Base-by-base conservation (phyloP, 1,140 invertebrate species). In the Orussus abietinus region DNA sequence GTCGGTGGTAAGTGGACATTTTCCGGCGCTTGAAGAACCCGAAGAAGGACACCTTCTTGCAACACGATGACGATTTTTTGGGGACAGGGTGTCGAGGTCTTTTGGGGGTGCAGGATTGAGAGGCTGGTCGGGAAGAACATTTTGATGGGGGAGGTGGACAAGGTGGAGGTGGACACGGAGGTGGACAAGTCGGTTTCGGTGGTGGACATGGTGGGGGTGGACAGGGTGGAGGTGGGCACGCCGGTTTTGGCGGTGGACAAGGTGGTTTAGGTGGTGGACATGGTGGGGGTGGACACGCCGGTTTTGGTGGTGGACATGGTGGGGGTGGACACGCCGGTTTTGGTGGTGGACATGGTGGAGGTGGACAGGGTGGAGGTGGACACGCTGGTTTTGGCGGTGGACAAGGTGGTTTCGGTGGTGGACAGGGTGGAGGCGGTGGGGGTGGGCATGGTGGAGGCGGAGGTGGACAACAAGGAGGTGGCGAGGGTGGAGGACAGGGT, bases 1-100 rank as follows among this genome's bases (percentile, higher is more conserved):
- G 19, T 12, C n/a, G 4, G n/a, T 29, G 20, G 21, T 28, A 42
- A 5, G 38, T 47, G 3, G 45, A 47, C 45, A 47, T 47, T 37
- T 47, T 42, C 2, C 45, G 33, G 19, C 42, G 37, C 6, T 34
- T 38, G 18, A 17, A 32, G 4, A 14, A 17, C 2, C 3, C 4
- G 12, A 10, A 1, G 15, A 9, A 7, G 36, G 6, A 19, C 2
- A 6, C 22, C 36, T 35, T 15, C 20, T 17, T 26, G 12, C n/a
- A n/a, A n/a, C n/a, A n/a, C n/a, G n/a, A n/a, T n/a, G n/a, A n/a
- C n/a, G n/a, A n/a, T n/a, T n/a, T n/a, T n/a, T n/a, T n/a, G n/a
- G n/a, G n/a, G n/a, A n/a, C n/a, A n/a, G n/a, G n/a, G n/a, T n/a
- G n/a, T n/a, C n/a, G n/a, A n/a, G n/a, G n/a, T n/a, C n/a, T n/a